Base-by-base conservation (phyloP, 2,888 invertebrate species). In the Yponomeuta plumbellus region DNA sequence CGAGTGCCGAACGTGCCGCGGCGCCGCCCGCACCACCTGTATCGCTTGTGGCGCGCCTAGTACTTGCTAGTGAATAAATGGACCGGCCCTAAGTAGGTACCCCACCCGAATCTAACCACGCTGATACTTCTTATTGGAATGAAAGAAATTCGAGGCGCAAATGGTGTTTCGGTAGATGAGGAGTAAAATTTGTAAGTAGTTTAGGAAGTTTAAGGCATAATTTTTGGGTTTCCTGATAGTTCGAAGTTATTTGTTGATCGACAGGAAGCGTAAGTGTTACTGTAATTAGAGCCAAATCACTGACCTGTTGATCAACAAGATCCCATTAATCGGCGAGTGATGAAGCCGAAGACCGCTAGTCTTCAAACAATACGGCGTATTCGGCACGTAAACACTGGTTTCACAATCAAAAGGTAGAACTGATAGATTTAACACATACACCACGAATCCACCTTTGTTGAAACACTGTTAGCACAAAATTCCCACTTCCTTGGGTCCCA, bases 351-450 rank as follows among this genome's bases (percentile, higher is more conserved):
- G 78, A 80, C 76, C 76, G 76, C 77, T 72, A 75, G 72, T 74
- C 74, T 75, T 72, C 72, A 76, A 75, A 75, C 79, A 71, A 82
- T 79, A 80, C 83, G 81, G 80, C 75, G 80, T 80, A 83, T 78
- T 81, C 74, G 81, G 80, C 84, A 88, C 87, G 84, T 88, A 89
- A 89, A 89, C 89, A 89, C 85, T 83, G 74, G 81, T 86, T 79
- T 83, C 85, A 88, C 86, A 84, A 83, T 75, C 70, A 74, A 78
- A 88, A 88, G 81, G 84, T 73, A 83, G 85, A 88, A 88, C 87
- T 87, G 85, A 84, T 79, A 82, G 77, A 75, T 79, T 77, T 80
- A 84, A 76, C 74, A 75, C 76, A 52, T 13, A 67, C 81, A 85
- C 85, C 85, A 85, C 85, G 83, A 83, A 86, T 84, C 83, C 82